Percentiles rank a stretch among this genome's conserved stretches.
phyloP scores from a whole-genome alignment of 2,113 vertebrate genomes.

The Bos javanicus region DNA sequence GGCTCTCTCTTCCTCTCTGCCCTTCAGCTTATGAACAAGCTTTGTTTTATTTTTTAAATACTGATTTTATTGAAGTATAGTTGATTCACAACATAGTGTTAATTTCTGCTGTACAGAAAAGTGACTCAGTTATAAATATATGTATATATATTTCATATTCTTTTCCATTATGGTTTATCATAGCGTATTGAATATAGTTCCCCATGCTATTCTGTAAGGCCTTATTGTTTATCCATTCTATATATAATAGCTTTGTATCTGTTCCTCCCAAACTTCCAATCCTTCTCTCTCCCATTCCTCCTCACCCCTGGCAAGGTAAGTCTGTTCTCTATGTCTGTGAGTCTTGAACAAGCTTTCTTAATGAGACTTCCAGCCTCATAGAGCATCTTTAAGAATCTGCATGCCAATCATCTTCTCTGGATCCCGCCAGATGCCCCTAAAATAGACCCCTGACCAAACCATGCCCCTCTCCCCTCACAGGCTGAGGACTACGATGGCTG shows the following conservation, averaged over 20 bases:
- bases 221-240: neutral
- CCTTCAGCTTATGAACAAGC: neutral
- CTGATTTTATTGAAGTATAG: neutral
- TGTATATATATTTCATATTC: neutral
- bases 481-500: slow-evolving; percentile 40
- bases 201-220: neutral
- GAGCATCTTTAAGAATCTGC: slow-evolving; percentile 37
- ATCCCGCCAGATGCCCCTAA: slow-evolving; percentile 70
- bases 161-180: neutral
- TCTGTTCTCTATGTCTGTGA: neutral
- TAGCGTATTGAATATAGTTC: neutral
- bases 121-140: neutral
- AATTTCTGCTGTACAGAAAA: neutral
- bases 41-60: neutral
- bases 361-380: neutral
- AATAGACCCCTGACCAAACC: slow-evolving; percentile 72
- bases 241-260: neutral
- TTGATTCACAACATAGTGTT: neutral
- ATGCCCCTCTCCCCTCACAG: neutral
- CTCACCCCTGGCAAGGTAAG: neutral
- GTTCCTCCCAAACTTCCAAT: neutral
- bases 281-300: neutral
- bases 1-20: neutral
- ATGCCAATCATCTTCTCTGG: slow-evolving; percentile 49
- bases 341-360: neutral